These are phyloP conservation scores for Hippotragus niger DNA, from an alignment of 2,113 vertebrate species.

Conservation along the genomic window DNA sequence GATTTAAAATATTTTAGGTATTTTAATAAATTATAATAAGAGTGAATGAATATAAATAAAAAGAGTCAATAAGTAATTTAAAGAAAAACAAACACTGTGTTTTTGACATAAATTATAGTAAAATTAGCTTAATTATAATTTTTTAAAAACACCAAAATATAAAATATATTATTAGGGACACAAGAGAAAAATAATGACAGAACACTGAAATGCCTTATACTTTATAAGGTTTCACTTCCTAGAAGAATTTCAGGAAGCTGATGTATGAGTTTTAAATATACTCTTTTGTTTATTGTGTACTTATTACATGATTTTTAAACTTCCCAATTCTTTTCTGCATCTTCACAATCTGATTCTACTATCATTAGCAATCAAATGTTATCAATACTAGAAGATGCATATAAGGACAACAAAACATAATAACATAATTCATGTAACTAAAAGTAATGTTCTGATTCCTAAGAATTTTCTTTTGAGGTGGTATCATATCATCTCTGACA, in stretches of 20 bases:
- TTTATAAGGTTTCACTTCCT: not conserved
- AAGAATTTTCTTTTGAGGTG: not conserved
- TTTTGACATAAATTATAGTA: not conserved
- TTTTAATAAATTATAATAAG: not conserved
- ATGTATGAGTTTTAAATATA: not conserved
- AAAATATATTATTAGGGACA: not conserved
- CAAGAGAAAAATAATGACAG: not conserved
- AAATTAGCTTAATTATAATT: not conserved
- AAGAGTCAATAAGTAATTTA: not conserved
- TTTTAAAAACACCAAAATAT: not conserved
- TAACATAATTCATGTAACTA: not conserved
- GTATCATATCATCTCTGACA: not conserved
- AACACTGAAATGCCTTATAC: not conserved
- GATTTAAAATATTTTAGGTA: not conserved
- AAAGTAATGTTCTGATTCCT: not conserved
- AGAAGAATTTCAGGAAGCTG: not conserved
- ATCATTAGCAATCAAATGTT: not conserved
- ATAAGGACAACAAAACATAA: not conserved
- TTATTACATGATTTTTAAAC: not conserved
- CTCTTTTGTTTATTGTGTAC: not conserved
- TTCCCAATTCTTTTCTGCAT: not conserved
- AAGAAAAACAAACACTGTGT: not conserved
- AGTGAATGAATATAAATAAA: not conserved
- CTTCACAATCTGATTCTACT: not conserved
- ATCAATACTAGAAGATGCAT: not conserved